These are phyloP conservation scores for Carlito syrichta DNA, from an alignment of 2,113 vertebrate species.

Conservation along the genomic window DNA sequence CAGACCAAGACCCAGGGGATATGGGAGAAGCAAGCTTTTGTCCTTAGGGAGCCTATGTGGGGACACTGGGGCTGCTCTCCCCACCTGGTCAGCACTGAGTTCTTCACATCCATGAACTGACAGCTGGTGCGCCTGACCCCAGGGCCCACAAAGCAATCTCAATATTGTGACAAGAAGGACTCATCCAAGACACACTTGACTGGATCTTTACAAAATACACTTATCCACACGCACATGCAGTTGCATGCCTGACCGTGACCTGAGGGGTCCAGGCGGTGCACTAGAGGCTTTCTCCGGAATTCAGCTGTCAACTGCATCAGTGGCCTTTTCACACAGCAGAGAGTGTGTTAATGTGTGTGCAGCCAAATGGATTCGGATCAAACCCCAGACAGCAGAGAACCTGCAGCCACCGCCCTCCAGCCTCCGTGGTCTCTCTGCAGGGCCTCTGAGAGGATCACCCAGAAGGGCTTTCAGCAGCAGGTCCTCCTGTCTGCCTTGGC, in stretches of 20 bases:
- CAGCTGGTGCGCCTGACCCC: not conserved
- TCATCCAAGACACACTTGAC: not conserved
- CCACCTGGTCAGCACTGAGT: not conserved
- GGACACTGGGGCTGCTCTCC: no score
- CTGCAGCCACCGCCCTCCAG: not conserved
- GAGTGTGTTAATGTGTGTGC: not conserved
- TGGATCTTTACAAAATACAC: not conserved
- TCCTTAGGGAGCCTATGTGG: not conserved
- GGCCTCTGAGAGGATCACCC: not conserved
- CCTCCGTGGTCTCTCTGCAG: not conserved
- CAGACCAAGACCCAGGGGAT: not conserved
- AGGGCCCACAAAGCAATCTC: not conserved
- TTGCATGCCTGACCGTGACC: not conserved
- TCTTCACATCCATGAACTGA: not conserved
- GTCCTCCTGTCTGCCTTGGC: no score
- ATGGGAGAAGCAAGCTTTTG: not conserved
- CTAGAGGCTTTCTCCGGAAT: not conserved
- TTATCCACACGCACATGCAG: not conserved
- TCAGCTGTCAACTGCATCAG: not conserved
- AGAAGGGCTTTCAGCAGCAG: not conserved
- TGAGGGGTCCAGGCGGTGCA: not conserved
- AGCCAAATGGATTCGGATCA: not conserved
- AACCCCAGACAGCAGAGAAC: not conserved
- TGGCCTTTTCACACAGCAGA: not conserved
- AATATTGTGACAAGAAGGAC: not conserved